Evolutionary conservation across 1,140 invertebrate species (phyloP), one percentile per base, ranked within the genome.

Genomic region (Caenorhabditis remanei): DNA sequence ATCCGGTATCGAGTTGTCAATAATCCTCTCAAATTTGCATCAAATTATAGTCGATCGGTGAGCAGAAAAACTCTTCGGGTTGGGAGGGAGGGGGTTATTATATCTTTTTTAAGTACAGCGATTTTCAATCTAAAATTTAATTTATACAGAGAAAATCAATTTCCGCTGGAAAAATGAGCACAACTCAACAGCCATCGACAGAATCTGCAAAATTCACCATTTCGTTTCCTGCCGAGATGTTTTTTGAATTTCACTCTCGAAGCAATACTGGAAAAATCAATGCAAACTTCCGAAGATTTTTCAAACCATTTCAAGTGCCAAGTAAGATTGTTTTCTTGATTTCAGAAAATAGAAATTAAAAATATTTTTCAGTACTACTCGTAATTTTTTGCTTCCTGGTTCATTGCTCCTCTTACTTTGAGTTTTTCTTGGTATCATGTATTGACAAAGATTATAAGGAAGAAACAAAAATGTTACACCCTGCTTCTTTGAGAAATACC

Each of bases 121-220:
- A n/a, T n/a, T n/a, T n/a, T n/a, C n/a, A n/a, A n/a, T n/a, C n/a
- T n/a, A n/a, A n/a, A n/a, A n/a, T n/a, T n/a, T n/a, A n/a, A n/a
- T n/a, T n/a, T n/a, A n/a, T 82, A n/a, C 32, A 85, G 61, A 85
- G 84, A 41, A 85, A 85, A 53, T 46, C 71, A 56, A 84, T 43
- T 16, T 56, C 53, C 2, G 41, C 53, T 2, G 43, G 56, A 46
- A 84, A 84, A 43, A 63, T 63, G 82, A 84, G 53, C 48, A 83
- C 55, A 41, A 41, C n/a, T 41, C 53, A 84, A 21, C 56, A 56
- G 55, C 40, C 53, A 7, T 56, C 56, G 0, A 84, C 71, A n/a
- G 71, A 79, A 24, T 79, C 71, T 11, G 43, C 53, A 19, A 84
- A 63, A 16, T 61, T 84, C n/a, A 61, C 58, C n/a, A 84, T 84